Evolutionary conservation across 2,888 invertebrate genomes (phyloP), one percentile per base, ranked within the genome.

Genomic region (Acrobasis repandana): DNA sequence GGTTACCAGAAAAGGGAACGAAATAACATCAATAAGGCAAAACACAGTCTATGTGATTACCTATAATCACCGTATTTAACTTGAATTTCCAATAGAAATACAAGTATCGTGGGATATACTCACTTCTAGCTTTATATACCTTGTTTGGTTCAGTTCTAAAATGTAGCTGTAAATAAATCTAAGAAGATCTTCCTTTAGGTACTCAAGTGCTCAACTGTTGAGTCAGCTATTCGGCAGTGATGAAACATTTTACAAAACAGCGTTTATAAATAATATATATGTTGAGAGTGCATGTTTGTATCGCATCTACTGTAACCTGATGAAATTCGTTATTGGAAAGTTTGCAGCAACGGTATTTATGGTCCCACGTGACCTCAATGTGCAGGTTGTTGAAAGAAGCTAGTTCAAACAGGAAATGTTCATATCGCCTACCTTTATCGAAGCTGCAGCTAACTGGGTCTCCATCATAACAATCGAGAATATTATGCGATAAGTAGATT

Each of bases 401-500:
- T 51, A 61, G 63, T 54, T 67, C 64, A 68, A 68, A 72, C 71
- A 71, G 71, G 72, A 73, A 73, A 71, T 47, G 61, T 71, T 43
- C 18, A 16, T 51, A 61, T 54, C 38, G 62, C 34, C 48, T 49
- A 68, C 69, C 67, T 73, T 74, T 67, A 74, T 68, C 64, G 65
- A 58, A 11, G 34, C 47, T 46, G 56, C 60, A 58, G 60, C 56
- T 65, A 64, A 61, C 60, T 54, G 56, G 51, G 65, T 68, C 63
- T 56, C 61, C 66, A 71, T 68, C 66, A 58, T 58, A 69, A 66
- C 61, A 69, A 73, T 67, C 60, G 52, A 49, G 62, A 71, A 68
- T 67, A 69, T 71, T 70, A 70, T 72, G 61, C 68, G 67, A 71
- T 76, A 79, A 79, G 76, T 79, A 72, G 72, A 82, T 82, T 82